phyloP scores from a whole-genome alignment of 1,140 invertebrate genomes.

The Heliconius eleuchia region DNA sequence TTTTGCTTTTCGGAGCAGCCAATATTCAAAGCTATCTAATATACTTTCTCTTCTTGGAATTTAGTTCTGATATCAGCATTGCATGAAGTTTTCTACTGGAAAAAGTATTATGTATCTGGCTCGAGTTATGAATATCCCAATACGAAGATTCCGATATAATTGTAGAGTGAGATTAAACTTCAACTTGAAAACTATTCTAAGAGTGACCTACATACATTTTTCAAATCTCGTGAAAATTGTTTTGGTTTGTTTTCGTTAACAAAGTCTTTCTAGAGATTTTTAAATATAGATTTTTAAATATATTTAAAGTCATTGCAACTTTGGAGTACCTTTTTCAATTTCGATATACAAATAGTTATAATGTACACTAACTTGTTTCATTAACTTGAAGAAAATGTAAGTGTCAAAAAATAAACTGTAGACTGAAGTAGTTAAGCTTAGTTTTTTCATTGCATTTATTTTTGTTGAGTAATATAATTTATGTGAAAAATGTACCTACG shows the following conservation, averaged over 20 bases:
- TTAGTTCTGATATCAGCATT: not conserved
- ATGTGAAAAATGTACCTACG: no score
- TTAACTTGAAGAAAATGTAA: no score
- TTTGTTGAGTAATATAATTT: no score
- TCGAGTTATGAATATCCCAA: conserved; percentile 3
- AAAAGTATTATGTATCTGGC: conserved; percentile 2
- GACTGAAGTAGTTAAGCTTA: no score
- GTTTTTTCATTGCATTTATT: no score
- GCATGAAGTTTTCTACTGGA: not conserved
- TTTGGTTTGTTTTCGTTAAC: not conserved
- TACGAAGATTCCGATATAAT: not conserved
- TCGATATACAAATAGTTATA: no score
- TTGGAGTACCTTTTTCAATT: no score
- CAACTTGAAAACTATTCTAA: not conserved
- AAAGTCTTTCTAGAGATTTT: not conserved
- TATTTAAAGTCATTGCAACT: no score
- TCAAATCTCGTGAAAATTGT: not conserved
- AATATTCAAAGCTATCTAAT: conserved; percentile 4
- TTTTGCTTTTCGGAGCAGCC: not conserved
- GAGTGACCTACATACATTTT: not conserved
- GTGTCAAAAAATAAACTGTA: no score
- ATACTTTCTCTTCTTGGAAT: not conserved
- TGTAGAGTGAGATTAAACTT: not conserved
- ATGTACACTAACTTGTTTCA: no score
- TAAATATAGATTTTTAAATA: no score